A percentile compares a stretch with the other conserved stretches of the same genome.
Conservation (phyloP, 2,797 vertebrate genomes). For the Ctenosaura bakeri region DNA sequence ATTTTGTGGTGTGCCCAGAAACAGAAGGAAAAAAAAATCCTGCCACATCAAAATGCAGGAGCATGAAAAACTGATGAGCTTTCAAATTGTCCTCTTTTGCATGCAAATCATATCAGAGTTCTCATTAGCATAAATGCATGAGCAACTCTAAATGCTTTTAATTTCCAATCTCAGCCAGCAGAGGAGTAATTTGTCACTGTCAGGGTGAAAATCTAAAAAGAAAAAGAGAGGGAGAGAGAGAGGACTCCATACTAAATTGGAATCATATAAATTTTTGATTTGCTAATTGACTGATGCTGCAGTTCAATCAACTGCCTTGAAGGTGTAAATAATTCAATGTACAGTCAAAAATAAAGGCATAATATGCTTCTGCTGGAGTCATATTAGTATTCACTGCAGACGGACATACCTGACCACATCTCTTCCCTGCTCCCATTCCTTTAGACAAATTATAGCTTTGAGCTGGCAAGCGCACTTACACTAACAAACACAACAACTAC, state of each 20-base stretch:
- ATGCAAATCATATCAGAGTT: slow-evolving; percentile 99
- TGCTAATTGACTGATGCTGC: slow-evolving; percentile 99
- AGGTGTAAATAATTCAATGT: slow-evolving; percentile 98
- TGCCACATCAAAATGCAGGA: slow-evolving; percentile 83
- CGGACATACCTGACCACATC: slow-evolving; percentile 83
- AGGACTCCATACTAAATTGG: slow-evolving; percentile 96
- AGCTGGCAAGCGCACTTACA: slow-evolving; percentile 54
- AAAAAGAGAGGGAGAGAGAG: slow-evolving; percentile 86
- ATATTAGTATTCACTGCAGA: slow-evolving; percentile 80
- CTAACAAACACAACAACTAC: slow-evolving; percentile 66
- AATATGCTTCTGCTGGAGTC: slow-evolving; percentile 81
- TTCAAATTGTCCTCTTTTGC: slow-evolving; percentile 98
- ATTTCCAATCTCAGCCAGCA: slow-evolving; percentile 99
- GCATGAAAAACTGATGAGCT: slow-evolving; percentile 90
- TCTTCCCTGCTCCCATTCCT: slow-evolving; percentile 58
- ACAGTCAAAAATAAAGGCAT: slow-evolving; percentile 85
- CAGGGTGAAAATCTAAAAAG: slow-evolving; percentile 98
- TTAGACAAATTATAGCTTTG: slow-evolving; percentile 73
- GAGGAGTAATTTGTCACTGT: slow-evolving; percentile 99
- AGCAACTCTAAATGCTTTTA: slow-evolving; percentile 99
- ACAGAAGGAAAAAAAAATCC: slow-evolving; percentile 76
- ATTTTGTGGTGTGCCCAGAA: slow-evolving; percentile 68
- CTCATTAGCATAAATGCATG: slow-evolving; percentile 99
- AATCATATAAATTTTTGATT: slow-evolving; percentile 99
- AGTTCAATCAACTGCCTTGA: slow-evolving; percentile 96